A percentile compares a stretch with the other conserved stretches of the same genome.
These are phyloP conservation scores for Leptopilina myrica DNA, from an alignment of 2,888 invertebrate genomes.

Conservation along the genomic window DNA sequence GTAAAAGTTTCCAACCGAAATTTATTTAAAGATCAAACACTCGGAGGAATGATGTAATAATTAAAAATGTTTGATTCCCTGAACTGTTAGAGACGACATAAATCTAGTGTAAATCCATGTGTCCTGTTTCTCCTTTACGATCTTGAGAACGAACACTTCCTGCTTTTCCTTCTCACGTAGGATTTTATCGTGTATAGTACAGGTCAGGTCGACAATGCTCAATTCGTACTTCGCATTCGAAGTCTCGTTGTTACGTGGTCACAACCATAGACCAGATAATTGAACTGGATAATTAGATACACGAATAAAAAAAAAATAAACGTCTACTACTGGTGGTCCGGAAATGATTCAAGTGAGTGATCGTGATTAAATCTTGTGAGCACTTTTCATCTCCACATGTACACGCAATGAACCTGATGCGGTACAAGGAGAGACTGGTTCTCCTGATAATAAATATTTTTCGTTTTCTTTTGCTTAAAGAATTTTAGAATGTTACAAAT, in stretches of 20 bases:
- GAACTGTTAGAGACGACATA: constrained; percentile 22
- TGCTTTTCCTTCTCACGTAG: constrained; percentile 36
- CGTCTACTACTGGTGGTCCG: neutral
- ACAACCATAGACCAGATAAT: constrained; percentile 25
- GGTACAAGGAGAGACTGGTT: too few species aligned
- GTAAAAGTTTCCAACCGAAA: neutral
- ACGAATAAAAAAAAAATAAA: constrained; percentile 9
- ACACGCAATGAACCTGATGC: neutral
- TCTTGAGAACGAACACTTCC: constrained; percentile 39
- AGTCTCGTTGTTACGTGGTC: constrained; percentile 14
- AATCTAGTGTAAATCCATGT: constrained; percentile 19
- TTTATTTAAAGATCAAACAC: neutral
- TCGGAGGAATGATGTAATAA: neutral
- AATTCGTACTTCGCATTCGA: constrained; percentile 32
- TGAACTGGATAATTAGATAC: constrained; percentile 38
- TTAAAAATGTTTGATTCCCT: constrained; percentile 13
- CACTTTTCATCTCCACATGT: constrained; percentile 13
- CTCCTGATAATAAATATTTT: too few species aligned
- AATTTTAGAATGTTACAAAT: too few species aligned
- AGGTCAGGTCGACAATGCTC: constrained; percentile 38
- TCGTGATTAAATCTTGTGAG: constrained; percentile 32
- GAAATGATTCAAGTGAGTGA: constrained; percentile 13
- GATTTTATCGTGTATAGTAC: constrained; percentile 28
- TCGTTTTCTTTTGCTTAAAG: too few species aligned
- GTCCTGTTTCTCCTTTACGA: constrained; percentile 28